Evolutionary conservation across 2,797 vertebrate species (phyloP), one percentile per base, ranked within the genome.

Genomic region (Oreonectes daqikongensis): DNA sequence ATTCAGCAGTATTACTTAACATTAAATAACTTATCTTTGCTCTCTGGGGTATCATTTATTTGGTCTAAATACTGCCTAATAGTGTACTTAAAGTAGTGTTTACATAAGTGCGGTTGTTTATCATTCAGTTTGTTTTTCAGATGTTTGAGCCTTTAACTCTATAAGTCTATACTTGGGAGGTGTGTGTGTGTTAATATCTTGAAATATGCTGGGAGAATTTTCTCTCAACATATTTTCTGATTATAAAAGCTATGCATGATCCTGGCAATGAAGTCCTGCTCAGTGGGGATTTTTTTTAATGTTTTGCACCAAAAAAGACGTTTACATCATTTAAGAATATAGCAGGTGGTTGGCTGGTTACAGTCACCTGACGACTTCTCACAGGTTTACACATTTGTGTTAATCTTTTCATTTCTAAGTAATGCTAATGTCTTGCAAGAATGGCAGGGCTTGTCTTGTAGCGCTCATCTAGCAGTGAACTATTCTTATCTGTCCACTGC

Each of bases 261-360:
- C 42, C 50, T 18, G 14, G 24, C 18, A 50, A 72, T 65, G 69
- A 46, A 63, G 53, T 63, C 63, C 38, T 55, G 22, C 32, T 17
- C 38, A 12, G 10, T 66, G 28, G 8, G 50, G n/a, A 53, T 28
- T 40, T 26, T 50, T 57, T 59, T 15, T 28, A 1, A 73, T 24
- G 14, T 40, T 55, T 72, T 72, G 20, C 42, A 59, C 38, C 30
- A 74, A 52, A 42, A 35, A 72, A 35, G 18, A 35, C 10, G 79
- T 73, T 77, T 71, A 57, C 72, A 73, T 75, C 20, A 55, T 57
- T 46, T 30, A 65, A 60, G 46, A 65, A 42, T 72, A 63, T 68
- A 75, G 66, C 55, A 84, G 79, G 44, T 79, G 84, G 86, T 90
- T 91, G 90, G 88, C 90, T 89, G 90, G 90, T 85, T 85, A 85